Percentiles rank a stretch among this genome's conserved stretches.
Conservation (phyloP, 1,140 invertebrate genomes). For the Brachionus rubens region DNA sequence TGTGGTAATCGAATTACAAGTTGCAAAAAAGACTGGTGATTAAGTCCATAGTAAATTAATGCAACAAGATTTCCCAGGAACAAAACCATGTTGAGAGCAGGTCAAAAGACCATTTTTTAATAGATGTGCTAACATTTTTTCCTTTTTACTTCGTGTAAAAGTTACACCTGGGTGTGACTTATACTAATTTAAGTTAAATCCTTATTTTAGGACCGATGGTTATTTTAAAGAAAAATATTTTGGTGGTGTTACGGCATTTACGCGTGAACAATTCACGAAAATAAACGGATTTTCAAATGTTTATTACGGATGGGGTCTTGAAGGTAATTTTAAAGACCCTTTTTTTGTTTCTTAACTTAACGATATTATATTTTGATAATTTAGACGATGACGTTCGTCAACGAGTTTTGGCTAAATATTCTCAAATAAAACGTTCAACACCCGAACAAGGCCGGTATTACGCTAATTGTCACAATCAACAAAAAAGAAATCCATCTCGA, state of each 20-base stretch:
- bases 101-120: too few relatives aligned
- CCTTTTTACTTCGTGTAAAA: too few relatives aligned
- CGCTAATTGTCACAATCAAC: constrained; percentile 36
- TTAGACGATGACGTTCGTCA: constrained; percentile 36
- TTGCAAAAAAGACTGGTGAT: too few relatives aligned
- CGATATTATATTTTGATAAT: neutral
- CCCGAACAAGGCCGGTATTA: neutral
- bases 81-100: too few relatives aligned
- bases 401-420: neutral
- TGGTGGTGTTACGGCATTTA: constrained; percentile 47
- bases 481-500: constrained; percentile 15
- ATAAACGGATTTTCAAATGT: constrained; percentile 48
- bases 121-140: too few relatives aligned
- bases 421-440: neutral
- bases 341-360: neutral
- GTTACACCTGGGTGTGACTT: too few relatives aligned
- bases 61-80: too few relatives aligned
- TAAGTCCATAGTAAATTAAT: too few relatives aligned
- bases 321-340: neutral
- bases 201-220: neutral
- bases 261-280: constrained; percentile 39
- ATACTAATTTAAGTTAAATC: too few relatives aligned
- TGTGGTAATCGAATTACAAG: too few relatives aligned
- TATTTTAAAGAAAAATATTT: constrained; percentile 44
- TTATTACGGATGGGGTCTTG: constrained; percentile 54